These are phyloP conservation scores for Lytechinus pictus DNA, from an alignment of 35 echinoderm and acorn worm species.

Conservation along the genomic window DNA sequence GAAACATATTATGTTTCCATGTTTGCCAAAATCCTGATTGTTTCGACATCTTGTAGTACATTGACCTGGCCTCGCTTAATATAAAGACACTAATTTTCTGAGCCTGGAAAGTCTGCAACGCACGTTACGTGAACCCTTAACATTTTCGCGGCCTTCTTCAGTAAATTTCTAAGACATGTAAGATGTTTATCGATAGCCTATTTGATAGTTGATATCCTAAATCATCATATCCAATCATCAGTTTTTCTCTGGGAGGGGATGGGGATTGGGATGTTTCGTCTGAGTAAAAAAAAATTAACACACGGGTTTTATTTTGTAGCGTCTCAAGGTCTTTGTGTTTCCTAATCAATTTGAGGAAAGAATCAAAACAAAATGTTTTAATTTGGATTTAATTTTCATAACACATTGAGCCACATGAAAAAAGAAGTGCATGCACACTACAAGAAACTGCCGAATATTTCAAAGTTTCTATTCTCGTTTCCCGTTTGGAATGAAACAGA, in stretches of 20 bases:
- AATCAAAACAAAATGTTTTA: neutral
- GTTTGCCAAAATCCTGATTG: neutral
- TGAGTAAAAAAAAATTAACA: neutral
- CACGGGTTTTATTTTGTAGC: neutral
- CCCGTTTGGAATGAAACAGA: too few species aligned
- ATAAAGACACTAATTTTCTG: neutral
- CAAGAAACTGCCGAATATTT: too few species aligned
- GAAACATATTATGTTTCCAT: too few species aligned
- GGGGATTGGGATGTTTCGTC: slow-evolving; percentile 1
- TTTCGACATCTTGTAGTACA: neutral
- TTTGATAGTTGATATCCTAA: slow-evolving; percentile 35
- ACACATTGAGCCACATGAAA: neutral
- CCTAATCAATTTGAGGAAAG: neutral
- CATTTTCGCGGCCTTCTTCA: slow-evolving; percentile 8
- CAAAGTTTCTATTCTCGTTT: too few species aligned
- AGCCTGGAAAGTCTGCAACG: neutral
- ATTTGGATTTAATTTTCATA: neutral
- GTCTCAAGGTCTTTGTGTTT: neutral
- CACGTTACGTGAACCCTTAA: neutral
- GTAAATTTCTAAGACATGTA: neutral
- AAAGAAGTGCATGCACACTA: neutral
- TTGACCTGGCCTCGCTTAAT: neutral
- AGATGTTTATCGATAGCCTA: neutral
- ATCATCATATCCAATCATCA: neutral
- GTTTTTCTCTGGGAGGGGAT: neutral